Evolutionary conservation across 2,888 invertebrate species (phyloP).

Genomic region (Anoplius nigerrimus): DNA sequence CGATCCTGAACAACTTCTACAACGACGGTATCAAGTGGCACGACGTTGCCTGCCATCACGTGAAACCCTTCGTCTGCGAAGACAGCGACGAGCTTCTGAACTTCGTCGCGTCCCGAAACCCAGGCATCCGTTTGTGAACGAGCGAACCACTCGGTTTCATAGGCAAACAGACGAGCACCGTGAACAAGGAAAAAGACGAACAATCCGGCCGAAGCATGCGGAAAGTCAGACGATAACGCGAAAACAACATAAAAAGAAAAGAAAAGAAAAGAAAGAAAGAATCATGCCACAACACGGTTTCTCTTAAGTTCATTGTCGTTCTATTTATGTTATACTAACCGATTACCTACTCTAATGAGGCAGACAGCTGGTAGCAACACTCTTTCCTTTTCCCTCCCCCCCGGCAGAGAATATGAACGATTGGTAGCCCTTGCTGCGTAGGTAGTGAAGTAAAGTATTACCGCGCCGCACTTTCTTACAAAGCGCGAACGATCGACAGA

Average conservation of each 20-base stretch:
- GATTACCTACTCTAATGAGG: conserved; percentile 5
- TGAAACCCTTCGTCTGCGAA: conserved; percentile 92
- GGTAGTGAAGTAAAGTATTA: conserved; percentile 3
- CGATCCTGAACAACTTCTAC: conserved; percentile 94
- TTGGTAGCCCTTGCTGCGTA: conserved; percentile 4
- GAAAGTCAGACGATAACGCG: no score
- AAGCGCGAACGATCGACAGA: background rate
- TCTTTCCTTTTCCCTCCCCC: background rate
- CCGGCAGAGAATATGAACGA: conserved; percentile 2
- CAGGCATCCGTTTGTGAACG: conserved; percentile 85
- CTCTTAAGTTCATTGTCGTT: conserved; percentile 6
- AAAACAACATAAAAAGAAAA: background rate
- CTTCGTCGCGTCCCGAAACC: conserved; percentile 93
- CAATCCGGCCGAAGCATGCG: background rate
- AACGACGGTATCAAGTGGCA: conserved; percentile 94
- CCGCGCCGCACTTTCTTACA: no score
- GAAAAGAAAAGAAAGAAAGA: background rate
- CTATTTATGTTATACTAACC: conserved; percentile 19
- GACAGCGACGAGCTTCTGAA: conserved; percentile 93
- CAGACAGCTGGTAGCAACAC: background rate
- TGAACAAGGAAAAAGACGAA: background rate
- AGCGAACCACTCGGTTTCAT: background rate
- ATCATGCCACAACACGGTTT: background rate
- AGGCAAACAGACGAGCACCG: conserved; percentile 2
- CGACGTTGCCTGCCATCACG: conserved; percentile 92